A percentile compares a stretch with the other conserved stretches of the same genome.
Evolutionary conservation across 2,888 invertebrate species (phyloP).

Genomic region (Perizoma affinitatum): DNA sequence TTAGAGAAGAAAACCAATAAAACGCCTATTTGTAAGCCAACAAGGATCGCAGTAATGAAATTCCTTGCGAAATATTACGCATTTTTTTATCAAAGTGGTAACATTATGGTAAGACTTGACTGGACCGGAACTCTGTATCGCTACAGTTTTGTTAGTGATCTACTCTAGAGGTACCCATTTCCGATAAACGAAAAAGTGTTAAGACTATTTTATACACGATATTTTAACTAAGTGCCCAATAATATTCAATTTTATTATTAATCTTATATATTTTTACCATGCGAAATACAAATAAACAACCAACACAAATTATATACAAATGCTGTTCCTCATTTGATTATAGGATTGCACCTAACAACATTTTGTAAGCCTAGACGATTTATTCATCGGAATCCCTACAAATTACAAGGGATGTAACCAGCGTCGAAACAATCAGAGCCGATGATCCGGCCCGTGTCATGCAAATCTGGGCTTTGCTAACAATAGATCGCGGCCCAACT

Average conservation of each 20-base stretch:
- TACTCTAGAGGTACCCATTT: not conserved
- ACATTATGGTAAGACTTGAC: conserved; percentile 52
- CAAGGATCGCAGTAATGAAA: conserved; percentile 77
- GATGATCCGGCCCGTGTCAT: conserved; percentile 76
- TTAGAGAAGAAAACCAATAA: conserved; percentile 74
- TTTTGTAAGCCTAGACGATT: conserved; percentile 63
- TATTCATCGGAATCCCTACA: conserved; percentile 74
- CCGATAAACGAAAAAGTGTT: not conserved
- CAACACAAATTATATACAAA: not conserved
- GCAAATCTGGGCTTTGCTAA: conserved; percentile 77
- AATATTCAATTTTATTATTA: no score
- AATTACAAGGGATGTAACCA: conserved; percentile 75
- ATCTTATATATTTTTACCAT: no score
- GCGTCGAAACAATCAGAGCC: conserved; percentile 76
- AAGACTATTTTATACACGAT: no score
- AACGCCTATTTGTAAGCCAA: conserved; percentile 79
- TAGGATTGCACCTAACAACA: conserved; percentile 35
- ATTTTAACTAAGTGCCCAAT: no score
- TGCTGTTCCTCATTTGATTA: not conserved
- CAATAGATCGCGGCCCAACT: conserved; percentile 66
- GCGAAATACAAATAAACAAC: not conserved
- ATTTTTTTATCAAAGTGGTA: conserved; percentile 76
- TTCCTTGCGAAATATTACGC: conserved; percentile 79
- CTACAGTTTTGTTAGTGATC: conserved; percentile 10
- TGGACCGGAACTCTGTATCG: conserved; percentile 5